These are phyloP conservation scores for Copsychus sechellarum DNA, from an alignment of 2,113 vertebrate species.

Conservation along the genomic window DNA sequence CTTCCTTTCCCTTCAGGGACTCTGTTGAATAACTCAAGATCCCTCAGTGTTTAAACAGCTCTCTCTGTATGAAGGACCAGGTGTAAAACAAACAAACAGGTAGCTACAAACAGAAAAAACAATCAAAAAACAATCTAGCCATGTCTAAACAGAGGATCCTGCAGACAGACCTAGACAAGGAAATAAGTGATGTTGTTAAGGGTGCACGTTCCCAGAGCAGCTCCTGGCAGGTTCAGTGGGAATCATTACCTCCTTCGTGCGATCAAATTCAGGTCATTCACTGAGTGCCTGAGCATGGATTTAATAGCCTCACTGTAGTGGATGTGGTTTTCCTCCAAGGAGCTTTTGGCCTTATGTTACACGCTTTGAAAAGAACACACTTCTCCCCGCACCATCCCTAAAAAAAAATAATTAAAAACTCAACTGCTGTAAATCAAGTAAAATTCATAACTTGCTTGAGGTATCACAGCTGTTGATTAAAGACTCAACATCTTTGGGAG, in stretches of 20 bases:
- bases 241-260: background rate
- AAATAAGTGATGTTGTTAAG: background rate
- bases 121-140: background rate
- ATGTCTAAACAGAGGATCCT: background rate
- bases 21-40: background rate
- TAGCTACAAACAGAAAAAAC: background rate
- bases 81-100: background rate
- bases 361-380: constrained; percentile 26
- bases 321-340: background rate
- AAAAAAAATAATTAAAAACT: constrained; percentile 35
- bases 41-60: background rate
- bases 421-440: constrained; percentile 73
- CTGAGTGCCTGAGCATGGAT: background rate
- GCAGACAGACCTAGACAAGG: background rate
- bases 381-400: background rate
- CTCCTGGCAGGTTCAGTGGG: background rate
- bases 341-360: constrained; percentile 12
- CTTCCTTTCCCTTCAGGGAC: background rate
- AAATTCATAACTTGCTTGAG: constrained; percentile 77
- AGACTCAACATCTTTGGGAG: constrained; percentile 70
- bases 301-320: background rate
- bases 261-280: background rate
- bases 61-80: background rate
- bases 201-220: background rate
- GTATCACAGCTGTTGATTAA: constrained; percentile 80